Conservation (phyloP, 1,140 invertebrate genomes). For the Oedothorax gibbosus region DNA sequence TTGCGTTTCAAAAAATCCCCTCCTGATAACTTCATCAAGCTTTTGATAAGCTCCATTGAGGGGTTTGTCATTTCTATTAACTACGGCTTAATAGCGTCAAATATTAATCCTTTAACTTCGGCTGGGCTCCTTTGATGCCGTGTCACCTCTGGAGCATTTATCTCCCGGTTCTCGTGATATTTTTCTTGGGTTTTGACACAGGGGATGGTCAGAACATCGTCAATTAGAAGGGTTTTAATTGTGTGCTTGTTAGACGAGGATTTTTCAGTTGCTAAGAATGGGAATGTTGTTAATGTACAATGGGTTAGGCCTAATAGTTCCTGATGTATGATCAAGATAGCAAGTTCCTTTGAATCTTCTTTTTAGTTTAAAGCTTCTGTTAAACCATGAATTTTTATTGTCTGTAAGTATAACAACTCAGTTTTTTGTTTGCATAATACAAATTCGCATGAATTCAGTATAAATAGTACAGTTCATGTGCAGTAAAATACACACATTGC, state of each 20-base stretch:
- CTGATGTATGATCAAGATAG: too few species aligned
- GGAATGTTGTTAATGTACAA: too few species aligned
- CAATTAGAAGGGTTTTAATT: constrained; percentile 41
- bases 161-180: constrained; percentile 21
- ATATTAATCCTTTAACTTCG: constrained; percentile 52
- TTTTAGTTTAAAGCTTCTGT: too few species aligned
- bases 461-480: too few species aligned
- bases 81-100: constrained; percentile 52
- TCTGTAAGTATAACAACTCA: too few species aligned
- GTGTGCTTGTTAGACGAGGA: constrained; percentile 14
- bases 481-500: too few species aligned
- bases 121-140: constrained; percentile 31
- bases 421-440: too few species aligned
- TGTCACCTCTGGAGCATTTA: constrained; percentile 39
- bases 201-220: constrained; percentile 17
- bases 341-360: too few species aligned
- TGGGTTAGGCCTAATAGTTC: too few species aligned
- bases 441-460: too few species aligned
- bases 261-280: too few species aligned
- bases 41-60: constrained; percentile 24
- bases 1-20: constrained; percentile 41
- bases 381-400: too few species aligned
- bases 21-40: constrained; percentile 57
- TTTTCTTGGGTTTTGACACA: constrained; percentile 49
- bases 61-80: constrained; percentile 56